Evolutionary conservation across 2,113 vertebrate species (phyloP).

Genomic region (Festucalex cinctus): DNA sequence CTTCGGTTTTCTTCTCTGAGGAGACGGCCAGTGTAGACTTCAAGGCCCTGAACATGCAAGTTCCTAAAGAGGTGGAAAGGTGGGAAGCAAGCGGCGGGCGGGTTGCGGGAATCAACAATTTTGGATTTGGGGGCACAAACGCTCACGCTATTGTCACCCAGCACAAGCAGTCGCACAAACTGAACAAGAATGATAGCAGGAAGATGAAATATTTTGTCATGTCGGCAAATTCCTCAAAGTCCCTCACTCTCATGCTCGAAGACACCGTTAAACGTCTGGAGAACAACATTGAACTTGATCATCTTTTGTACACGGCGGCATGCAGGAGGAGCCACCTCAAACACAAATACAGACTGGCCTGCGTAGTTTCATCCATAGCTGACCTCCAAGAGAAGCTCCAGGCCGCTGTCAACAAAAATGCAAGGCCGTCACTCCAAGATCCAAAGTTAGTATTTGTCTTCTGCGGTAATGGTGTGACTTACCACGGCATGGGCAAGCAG

Average conservation of each 20-base stretch:
- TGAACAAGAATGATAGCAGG: conserved; percentile 30
- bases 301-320: conserved; percentile 78
- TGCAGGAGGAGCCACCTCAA: conserved; percentile 80
- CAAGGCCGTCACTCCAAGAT: conserved; percentile 27
- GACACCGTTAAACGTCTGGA: conserved; percentile 70
- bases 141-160: conserved; percentile 78
- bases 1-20: conserved; percentile 77
- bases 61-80: conserved; percentile 69
- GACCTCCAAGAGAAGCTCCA: conserved; percentile 73
- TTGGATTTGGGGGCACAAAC: conserved; percentile 87
- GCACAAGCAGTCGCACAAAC: conserved; percentile 48
- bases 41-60: conserved; percentile 62
- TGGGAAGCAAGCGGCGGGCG: conserved; percentile 73
- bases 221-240: conserved; percentile 77
- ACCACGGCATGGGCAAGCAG: conserved; percentile 76
- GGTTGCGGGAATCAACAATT: conserved; percentile 82
- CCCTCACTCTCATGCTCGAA: conserved; percentile 65
- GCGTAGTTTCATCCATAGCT: conserved; percentile 68
- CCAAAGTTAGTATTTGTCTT: conserved; percentile 81
- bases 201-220: conserved; percentile 72
- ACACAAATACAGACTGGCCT: conserved; percentile 74
- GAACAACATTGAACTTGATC: conserved; percentile 55
- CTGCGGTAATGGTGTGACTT: conserved; percentile 78
- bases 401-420: conserved; percentile 14
- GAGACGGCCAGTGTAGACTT: conserved; percentile 67